Evolutionary conservation across 2,797 vertebrate genomes (phyloP).

Genomic region (Oreochromis mossambicus): DNA sequence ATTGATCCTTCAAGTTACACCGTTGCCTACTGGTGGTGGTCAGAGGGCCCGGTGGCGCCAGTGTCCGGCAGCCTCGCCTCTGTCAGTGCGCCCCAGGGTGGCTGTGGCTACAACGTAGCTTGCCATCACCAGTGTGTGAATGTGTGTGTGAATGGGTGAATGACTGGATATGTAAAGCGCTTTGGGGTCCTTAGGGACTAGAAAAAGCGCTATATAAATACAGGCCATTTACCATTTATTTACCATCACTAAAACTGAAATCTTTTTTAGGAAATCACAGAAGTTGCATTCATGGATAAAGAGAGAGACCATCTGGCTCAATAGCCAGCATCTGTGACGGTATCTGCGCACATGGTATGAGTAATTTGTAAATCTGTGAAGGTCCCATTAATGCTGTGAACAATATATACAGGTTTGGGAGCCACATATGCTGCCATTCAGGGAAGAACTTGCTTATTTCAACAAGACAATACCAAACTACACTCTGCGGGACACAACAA

Average conservation of each 20-base stretch:
- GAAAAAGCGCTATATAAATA: too few species aligned
- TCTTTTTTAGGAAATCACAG: not conserved
- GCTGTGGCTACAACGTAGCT: too few species aligned
- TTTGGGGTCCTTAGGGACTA: too few species aligned
- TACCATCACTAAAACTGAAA: not conserved
- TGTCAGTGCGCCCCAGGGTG: too few species aligned
- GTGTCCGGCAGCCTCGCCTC: too few species aligned
- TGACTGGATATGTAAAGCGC: too few species aligned
- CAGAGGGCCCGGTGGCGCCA: too few species aligned
- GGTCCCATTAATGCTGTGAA: not conserved
- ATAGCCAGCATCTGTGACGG: not conserved
- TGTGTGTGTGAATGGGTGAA: too few species aligned
- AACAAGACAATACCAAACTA: not conserved
- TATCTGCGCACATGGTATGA: not conserved
- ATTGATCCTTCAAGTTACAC: not conserved
- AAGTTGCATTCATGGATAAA: not conserved
- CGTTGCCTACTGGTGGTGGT: too few species aligned
- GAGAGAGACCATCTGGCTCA: not conserved
- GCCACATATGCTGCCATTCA: not conserved
- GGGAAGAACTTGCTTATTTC: not conserved
- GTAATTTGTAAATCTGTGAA: not conserved
- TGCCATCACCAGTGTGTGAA: too few species aligned
- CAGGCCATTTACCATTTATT: too few species aligned
- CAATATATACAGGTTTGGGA: not conserved
- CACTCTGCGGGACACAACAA: not conserved